Conservation (phyloP, 2,888 invertebrate genomes). For the Theretra japonica region DNA sequence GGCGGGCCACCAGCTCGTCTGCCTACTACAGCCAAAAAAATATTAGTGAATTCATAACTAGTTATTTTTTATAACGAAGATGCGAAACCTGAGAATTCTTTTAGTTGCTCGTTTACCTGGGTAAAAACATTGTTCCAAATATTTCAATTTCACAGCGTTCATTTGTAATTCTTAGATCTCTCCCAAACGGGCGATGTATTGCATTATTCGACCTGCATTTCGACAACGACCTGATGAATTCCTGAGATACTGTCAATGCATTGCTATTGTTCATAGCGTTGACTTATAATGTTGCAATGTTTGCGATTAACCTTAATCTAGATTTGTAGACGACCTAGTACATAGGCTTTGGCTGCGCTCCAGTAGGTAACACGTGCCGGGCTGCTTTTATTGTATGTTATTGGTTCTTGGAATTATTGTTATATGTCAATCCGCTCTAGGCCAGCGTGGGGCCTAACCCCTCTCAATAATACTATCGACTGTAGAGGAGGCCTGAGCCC, state of each 20-base stretch:
- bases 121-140: too few species aligned
- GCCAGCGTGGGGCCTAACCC: too few species aligned
- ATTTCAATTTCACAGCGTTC: too few species aligned
- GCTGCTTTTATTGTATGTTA: background rate
- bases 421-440: too few species aligned
- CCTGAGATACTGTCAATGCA: background rate
- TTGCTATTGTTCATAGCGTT: background rate
- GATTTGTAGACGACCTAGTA: slow-evolving; percentile 15
- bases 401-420: background rate
- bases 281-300: background rate
- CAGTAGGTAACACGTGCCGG: background rate
- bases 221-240: slow-evolving; percentile 1
- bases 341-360: background rate
- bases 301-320: slow-evolving; percentile 17
- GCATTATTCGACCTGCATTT: background rate
- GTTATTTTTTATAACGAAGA: too few species aligned
- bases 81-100: too few species aligned
- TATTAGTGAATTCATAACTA: too few species aligned
- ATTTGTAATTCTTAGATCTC: background rate
- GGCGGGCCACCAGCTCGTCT: too few species aligned
- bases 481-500: too few species aligned
- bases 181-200: background rate
- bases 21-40: too few species aligned
- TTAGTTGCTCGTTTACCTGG: too few species aligned
- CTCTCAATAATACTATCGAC: too few species aligned